Evolutionary conservation across 2,888 invertebrate genomes (phyloP), one percentile per base, ranked within the genome.

Genomic region (Cyaniris semiargus): DNA sequence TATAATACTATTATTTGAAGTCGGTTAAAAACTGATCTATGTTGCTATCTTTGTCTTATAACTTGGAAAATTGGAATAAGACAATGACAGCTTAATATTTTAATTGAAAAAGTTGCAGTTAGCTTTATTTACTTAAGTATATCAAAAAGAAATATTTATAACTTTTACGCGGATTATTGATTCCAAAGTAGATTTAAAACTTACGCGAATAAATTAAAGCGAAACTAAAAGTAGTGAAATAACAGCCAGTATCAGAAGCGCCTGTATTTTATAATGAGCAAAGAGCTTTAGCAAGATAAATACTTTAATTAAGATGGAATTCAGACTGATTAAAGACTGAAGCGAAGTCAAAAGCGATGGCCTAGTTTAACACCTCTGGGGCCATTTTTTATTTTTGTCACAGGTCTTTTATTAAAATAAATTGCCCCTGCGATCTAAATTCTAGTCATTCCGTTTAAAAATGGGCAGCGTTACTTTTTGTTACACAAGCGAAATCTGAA

Each of bases 271-370:
- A 66, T 66, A 66, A 66, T 18, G 66, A 66, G 66, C 66, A 27
- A 27, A 27, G 15, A 15, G 27, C 18, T 66, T 31, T 15, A 31
- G 27, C 66, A 31, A 31, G 27, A 66, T 66, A 66, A 66, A 66
- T 66, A 66, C 66, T 66, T 66, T 27, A 66, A 66, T 66, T 66
- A 66, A 66, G 27, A 66, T 66, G 66, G 15, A 66, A 66, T 27
- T 66, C 31, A 7, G 66, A 31, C 66, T 66, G 66, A 66, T 66
- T 66, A 66, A 31, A 66, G 66, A 66, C 66, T 66, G 27, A 66
- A 66, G 66, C 66, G 27, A 31, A 31, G 15, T 66, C 27, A 66
- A 66, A 31, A 27, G 66, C 66, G 27, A 31, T 66, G 66, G 27
- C 66, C 66, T 66, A 66, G 15, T 31, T 66, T 66, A 27, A 27